Evolutionary conservation across 2,113 vertebrate genomes (phyloP).

Genomic region (Psettodes erumei): DNA sequence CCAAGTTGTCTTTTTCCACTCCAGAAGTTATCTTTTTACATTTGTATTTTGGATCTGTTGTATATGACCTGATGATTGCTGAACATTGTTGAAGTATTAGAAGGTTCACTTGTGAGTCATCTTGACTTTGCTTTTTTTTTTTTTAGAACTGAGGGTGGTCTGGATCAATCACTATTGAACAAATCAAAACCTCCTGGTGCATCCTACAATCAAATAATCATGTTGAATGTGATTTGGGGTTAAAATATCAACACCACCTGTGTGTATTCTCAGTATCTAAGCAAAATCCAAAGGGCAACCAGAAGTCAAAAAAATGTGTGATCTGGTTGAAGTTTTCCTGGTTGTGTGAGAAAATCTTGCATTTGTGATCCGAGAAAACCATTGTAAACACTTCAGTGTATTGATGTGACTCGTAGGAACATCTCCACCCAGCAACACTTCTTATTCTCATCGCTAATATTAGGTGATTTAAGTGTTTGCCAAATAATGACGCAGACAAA

Average conservation of each 20-base stretch:
- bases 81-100: conserved; percentile 79
- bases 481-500: conserved; percentile 66
- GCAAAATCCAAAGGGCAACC: conserved; percentile 7
- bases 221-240: conserved; percentile 41
- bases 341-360: neutral
- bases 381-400: conserved; percentile 20
- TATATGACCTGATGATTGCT: conserved; percentile 67
- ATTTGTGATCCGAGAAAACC: conserved; percentile 13
- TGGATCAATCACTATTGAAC: conserved; percentile 58
- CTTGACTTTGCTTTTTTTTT: conserved; percentile 66
- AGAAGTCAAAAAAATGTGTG: conserved; percentile 5
- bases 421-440: conserved; percentile 6
- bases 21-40: conserved; percentile 54
- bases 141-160: conserved; percentile 68
- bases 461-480: conserved; percentile 38
- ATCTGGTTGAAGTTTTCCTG: conserved; percentile 32
- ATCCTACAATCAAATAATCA: conserved; percentile 45
- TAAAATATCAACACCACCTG: conserved; percentile 14
- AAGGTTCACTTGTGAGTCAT: conserved; percentile 76
- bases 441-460: conserved; percentile 19
- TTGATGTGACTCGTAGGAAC: conserved; percentile 21
- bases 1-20: conserved; percentile 22
- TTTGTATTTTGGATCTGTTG: conserved; percentile 57
- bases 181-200: conserved; percentile 70
- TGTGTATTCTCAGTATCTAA: conserved; percentile 20